Base-by-base conservation (phyloP, 2,113 vertebrate species). In the Pelobates fuscus region DNA sequence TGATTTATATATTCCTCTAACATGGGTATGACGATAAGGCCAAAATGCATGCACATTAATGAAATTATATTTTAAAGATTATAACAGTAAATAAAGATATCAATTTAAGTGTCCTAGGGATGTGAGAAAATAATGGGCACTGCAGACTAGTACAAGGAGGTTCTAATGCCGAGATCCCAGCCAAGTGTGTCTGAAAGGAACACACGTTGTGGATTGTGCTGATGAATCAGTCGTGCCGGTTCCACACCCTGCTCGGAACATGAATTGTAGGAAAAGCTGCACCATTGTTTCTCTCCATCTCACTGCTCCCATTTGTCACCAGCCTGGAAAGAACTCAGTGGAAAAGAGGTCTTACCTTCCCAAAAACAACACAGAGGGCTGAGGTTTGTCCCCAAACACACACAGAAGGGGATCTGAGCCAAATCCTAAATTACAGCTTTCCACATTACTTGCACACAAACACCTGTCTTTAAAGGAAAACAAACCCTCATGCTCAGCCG, bases 201-300 rank as follows among this genome's bases (percentile, higher is more conserved):
- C 32, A 37, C 32, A 10, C 32, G 5, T 10, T 10, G 32, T 37
- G 32, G 32, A 37, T 10, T 37, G 69, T 71, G 69, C 37, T 14
- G 62, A 74, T 74, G 71, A 74, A 57, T 65, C 71, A 74, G 61
- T 21, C 49, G 41, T 26, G 21, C 25, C 61, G 6, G 60, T 2
- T 44, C 60, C 71, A 52, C 60, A n/a, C 70, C 70, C 70, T 64
- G 70, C 43, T 58, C 15, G 12, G 60, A 14, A 18, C 27, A 21
- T 57, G 61, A 73, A 73, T 73, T 55, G 60, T 65, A 73, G 71
- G 71, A 65, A 49, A 73, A 73, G 71, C 60, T 27, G n/a, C 27
- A 0, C 61, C 46, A 73, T 73, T 65, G 71, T 73, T 63, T 43
- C 57, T 18, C 26, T 20, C 14, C 37, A 4, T 43, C 23, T 60